Conservation (phyloP, 2,113 vertebrate species). For the Speoplatyrhinus poulsoni region DNA sequence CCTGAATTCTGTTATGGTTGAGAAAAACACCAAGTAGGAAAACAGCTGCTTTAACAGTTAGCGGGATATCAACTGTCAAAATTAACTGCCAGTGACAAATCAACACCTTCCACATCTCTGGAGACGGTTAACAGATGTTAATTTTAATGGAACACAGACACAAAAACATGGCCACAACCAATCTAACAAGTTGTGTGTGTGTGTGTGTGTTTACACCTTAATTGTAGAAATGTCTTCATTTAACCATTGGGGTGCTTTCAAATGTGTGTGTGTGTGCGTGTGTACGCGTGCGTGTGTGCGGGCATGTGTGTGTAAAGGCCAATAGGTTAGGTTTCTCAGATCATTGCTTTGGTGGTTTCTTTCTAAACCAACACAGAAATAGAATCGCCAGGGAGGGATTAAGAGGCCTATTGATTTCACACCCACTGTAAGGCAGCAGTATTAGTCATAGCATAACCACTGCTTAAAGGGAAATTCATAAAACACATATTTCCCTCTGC, state of each 20-base stretch:
- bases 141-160: slow-evolving; percentile 26
- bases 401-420: slow-evolving; percentile 17
- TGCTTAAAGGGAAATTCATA: not conserved
- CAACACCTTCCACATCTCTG: slow-evolving; percentile 52
- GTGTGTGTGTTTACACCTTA: slow-evolving; percentile 19
- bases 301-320: not conserved
- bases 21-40: slow-evolving; percentile 53
- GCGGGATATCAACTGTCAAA: slow-evolving; percentile 67
- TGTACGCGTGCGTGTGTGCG: not conserved
- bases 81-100: slow-evolving; percentile 67
- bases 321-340: slow-evolving; percentile 27
- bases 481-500: not conserved
- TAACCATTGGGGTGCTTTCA: not conserved
- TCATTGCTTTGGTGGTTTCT: not conserved
- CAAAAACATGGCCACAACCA: slow-evolving; percentile 26
- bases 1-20: slow-evolving; percentile 32
- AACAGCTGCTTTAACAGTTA: slow-evolving; percentile 64
- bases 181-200: slow-evolving; percentile 30
- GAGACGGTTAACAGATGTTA: slow-evolving; percentile 54
- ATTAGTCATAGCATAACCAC: slow-evolving; percentile 4
- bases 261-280: not conserved
- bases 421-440: slow-evolving; percentile 18
- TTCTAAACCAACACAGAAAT: slow-evolving; percentile 16
- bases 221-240: slow-evolving; percentile 30
- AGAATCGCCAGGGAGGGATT: slow-evolving; percentile 20